These are phyloP conservation scores for Machaerirhynchus nigripectus DNA, from an alignment of 2,113 vertebrate genomes.

Conservation along the genomic window DNA sequence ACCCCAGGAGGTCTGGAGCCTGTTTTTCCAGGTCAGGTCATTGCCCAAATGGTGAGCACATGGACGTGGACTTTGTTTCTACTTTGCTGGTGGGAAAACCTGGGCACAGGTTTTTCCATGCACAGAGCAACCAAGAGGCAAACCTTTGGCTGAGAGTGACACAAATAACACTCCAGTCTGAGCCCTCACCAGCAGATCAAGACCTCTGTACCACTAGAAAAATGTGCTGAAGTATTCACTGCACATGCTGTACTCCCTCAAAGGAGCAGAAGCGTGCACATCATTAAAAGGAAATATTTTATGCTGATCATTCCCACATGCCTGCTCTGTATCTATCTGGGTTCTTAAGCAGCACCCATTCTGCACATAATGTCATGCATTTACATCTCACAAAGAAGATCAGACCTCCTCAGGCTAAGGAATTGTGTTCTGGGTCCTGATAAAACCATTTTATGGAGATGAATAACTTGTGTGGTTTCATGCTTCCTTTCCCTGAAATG, in stretches of 20 bases:
- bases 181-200: background rate
- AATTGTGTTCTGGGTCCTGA: slow-evolving; percentile 28
- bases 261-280: slow-evolving; percentile 37
- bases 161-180: background rate
- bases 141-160: background rate
- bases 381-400: slow-evolving; percentile 35
- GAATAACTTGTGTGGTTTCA: slow-evolving; percentile 33
- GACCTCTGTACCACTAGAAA: background rate
- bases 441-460: slow-evolving; percentile 46
- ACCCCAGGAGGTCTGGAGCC: background rate
- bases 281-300: slow-evolving; percentile 52
- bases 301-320: slow-evolving; percentile 52
- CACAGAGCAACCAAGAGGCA: background rate
- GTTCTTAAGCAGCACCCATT: slow-evolving; percentile 8
- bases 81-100: background rate
- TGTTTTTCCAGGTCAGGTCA: background rate
- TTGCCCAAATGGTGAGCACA: background rate
- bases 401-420: background rate
- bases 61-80: background rate
- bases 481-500: slow-evolving; percentile 52
- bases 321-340: background rate
- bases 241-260: slow-evolving; percentile 2
- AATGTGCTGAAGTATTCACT: background rate
- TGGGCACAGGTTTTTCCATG: background rate
- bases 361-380: slow-evolving; percentile 23